Conservation (phyloP, 2,113 vertebrate species). For the Xyliphius kryptos region DNA sequence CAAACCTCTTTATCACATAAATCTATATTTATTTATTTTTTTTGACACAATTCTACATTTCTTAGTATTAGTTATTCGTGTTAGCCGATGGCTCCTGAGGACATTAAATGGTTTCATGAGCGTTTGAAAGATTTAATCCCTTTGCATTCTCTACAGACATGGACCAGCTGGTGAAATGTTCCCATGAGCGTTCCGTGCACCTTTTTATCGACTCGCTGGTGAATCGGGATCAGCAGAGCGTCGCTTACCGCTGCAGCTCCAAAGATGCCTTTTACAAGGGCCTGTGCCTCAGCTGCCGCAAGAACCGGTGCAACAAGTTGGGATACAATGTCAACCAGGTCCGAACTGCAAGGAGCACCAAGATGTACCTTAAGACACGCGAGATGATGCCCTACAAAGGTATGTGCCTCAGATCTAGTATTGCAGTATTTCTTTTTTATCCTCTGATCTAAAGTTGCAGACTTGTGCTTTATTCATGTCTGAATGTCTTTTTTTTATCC, state of each 20-base stretch:
- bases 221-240: slow-evolving; percentile 75
- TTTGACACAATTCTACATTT: too few species aligned
- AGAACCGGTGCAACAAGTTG: slow-evolving; percentile 94
- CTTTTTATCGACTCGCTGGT: slow-evolving; percentile 96
- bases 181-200: slow-evolving; percentile 93
- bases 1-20: too few species aligned
- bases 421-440: too few species aligned
- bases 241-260: slow-evolving; percentile 85
- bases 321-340: slow-evolving; percentile 89
- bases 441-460: too few species aligned
- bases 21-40: too few species aligned
- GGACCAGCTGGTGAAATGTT: slow-evolving; percentile 92
- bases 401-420: not conserved
- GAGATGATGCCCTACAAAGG: slow-evolving; percentile 91
- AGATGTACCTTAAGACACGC: slow-evolving; percentile 92
- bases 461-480: too few species aligned
- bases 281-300: slow-evolving; percentile 88
- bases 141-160: slow-evolving; percentile 68
- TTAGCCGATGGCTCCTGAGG: too few species aligned
- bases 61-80: too few species aligned
- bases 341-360: slow-evolving; percentile 71
- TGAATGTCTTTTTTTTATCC: not conserved
- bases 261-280: slow-evolving; percentile 90
- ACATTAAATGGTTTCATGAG: too few species aligned
- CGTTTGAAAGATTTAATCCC: too few species aligned